Evolutionary conservation across 2,113 vertebrate genomes (phyloP), one percentile per base, ranked within the genome.

Genomic region (Myanophis thanlyinensis): DNA sequence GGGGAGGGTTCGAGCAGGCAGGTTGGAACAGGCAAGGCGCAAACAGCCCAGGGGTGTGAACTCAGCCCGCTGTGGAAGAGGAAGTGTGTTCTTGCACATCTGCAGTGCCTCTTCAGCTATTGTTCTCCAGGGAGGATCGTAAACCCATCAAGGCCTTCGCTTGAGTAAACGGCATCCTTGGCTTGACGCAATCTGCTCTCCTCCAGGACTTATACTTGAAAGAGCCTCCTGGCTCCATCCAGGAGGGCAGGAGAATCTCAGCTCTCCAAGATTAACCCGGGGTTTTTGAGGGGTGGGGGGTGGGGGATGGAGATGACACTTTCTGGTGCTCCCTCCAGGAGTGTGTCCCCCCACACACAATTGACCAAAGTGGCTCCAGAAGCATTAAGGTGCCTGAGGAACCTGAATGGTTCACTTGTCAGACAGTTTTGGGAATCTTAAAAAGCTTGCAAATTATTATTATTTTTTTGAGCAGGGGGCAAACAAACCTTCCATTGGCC

Each of bases 1-100:
- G 5, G 0, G 1, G 1, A 27, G 51, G 0, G 0, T 11, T 48
- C 1, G 3, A 23, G 0, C 56, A 13, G 52, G 47, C 12, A 80
- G 73, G 73, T 80, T 80, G 73, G 73, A 44, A 80, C 73, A 80
- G 35, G 30, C 0, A 1, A 20, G 11, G 47, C 20, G 3, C 48
- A 47, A 44, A 30, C 23, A 35, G 48, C 8, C 7, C 1, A 30
- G 30, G 6, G 40, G 51, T 22, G 15, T 67, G 54, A 86, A 56
- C 25, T 8, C 44, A 47, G 25, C 59, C 88, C 25, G 11, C 67
- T 52, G 53, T 22, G 25, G 54, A 13, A 40, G 56, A 67, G 7
- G 47, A 51, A 10, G 47, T 46, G n/a, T 15, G 15, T n/a, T 56
- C 8, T 10, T n/a, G 23, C 44, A 35, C 35, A 22, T 40, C 25